These are phyloP conservation scores for Pogonocichla stellata DNA, from an alignment of 2,113 vertebrate genomes.

Conservation along the genomic window DNA sequence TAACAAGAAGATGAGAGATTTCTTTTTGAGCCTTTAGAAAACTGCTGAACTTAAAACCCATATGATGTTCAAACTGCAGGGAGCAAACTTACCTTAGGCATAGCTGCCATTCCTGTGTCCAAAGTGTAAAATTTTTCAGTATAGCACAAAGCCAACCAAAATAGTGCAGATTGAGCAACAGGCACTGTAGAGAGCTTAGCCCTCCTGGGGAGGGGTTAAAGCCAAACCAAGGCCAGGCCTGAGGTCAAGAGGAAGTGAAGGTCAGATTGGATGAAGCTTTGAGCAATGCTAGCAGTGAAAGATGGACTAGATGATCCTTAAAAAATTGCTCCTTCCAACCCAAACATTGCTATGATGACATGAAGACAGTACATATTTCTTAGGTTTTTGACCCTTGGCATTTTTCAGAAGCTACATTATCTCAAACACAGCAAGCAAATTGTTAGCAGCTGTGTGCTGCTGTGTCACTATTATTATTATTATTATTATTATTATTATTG, in stretches of 20 bases:
- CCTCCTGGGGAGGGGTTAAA: background rate
- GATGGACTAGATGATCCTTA: background rate
- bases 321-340: background rate
- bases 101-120: background rate
- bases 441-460: background rate
- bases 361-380: background rate
- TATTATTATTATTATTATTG: background rate
- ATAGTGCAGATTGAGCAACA: background rate
- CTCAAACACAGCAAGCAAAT: background rate
- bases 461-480: background rate
- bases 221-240: background rate
- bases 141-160: background rate
- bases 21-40: background rate
- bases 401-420: background rate
- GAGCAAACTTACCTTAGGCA: background rate
- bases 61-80: background rate
- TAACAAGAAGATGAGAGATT: background rate
- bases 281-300: background rate
- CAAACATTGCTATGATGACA: background rate
- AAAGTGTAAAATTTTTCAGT: background rate
- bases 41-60: background rate
- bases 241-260: background rate
- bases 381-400: background rate
- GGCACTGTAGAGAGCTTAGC: background rate
- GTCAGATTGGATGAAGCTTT: background rate